Conservation (phyloP, 2,888 invertebrate species). For the Endomychus coccineus region DNA sequence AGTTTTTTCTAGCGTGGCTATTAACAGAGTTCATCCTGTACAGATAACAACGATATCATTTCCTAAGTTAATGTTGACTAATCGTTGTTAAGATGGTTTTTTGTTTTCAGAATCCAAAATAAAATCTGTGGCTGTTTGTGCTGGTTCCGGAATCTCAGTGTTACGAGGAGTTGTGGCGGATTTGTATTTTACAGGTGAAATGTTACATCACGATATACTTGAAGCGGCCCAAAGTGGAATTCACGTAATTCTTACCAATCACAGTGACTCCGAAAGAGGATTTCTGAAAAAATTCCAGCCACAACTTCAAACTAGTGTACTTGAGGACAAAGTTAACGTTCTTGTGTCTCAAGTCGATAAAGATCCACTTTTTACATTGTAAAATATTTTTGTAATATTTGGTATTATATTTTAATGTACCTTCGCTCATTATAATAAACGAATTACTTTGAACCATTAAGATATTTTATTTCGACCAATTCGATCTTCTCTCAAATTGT, state of each 20-base stretch:
- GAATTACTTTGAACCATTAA: no score
- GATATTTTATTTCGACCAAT: no score
- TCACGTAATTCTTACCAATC: conserved; percentile 82
- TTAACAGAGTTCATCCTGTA: no score
- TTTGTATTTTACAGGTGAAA: conserved; percentile 84
- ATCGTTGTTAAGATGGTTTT: no score
- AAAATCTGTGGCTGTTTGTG: conserved; percentile 71
- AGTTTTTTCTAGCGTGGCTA: no score
- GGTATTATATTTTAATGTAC: no score
- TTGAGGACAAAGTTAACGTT: conserved; percentile 50
- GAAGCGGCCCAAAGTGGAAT: conserved; percentile 74
- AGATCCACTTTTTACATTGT: conserved; percentile 65
- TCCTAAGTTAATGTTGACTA: no score
- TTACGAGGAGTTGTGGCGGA: conserved; percentile 66
- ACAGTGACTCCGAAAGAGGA: conserved; percentile 90
- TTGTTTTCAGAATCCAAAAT: conserved; percentile 47
- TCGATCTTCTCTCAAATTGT: no score
- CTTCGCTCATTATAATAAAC: no score
- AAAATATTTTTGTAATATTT: no score
- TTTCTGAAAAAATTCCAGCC: conserved; percentile 59
- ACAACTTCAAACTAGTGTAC: conserved; percentile 30
- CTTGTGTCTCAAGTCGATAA: conserved; percentile 63
- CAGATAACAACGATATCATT: no score
- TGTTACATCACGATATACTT: conserved; percentile 90
- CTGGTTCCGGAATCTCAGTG: conserved; percentile 80